Evolutionary conservation across 35 echinoderm and acorn worm genomes (phyloP).

Genomic region (Acanthaster planci): DNA sequence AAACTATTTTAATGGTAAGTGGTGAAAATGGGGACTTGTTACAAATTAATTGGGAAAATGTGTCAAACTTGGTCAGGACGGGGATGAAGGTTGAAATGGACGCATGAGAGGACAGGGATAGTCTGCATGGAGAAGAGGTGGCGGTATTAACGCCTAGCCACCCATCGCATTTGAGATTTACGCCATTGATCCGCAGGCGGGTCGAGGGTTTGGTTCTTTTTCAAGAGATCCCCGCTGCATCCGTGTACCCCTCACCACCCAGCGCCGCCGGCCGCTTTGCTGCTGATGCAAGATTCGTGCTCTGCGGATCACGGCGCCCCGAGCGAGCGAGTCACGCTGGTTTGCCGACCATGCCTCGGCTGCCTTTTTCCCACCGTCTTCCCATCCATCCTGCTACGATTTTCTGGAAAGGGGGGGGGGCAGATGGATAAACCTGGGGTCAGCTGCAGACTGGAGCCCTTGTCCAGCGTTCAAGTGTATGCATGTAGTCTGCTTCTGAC

Average conservation of each 20-base stretch:
- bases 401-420: neutral
- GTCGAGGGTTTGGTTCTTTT: no score
- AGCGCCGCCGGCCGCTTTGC: no score
- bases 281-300: neutral
- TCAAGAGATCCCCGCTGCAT: no score
- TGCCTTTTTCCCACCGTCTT: neutral
- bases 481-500: neutral
- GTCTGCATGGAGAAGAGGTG: neutral
- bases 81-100: no score
- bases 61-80: no score
- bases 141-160: conserved; percentile 3
- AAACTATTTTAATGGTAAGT: no score
- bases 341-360: neutral
- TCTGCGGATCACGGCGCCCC: neutral
- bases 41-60: no score
- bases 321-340: neutral
- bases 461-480: neutral
- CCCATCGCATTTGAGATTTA: neutral
- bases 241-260: no score
- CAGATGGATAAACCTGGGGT: neutral
- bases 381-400: neutral
- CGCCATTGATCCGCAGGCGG: no score
- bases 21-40: no score
- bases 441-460: neutral
- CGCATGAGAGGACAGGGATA: no score